Percentiles rank a stretch among this genome's conserved stretches.
These are phyloP conservation scores for Helostoma temminkii DNA, from an alignment of 2,797 vertebrate species.

Conservation along the genomic window DNA sequence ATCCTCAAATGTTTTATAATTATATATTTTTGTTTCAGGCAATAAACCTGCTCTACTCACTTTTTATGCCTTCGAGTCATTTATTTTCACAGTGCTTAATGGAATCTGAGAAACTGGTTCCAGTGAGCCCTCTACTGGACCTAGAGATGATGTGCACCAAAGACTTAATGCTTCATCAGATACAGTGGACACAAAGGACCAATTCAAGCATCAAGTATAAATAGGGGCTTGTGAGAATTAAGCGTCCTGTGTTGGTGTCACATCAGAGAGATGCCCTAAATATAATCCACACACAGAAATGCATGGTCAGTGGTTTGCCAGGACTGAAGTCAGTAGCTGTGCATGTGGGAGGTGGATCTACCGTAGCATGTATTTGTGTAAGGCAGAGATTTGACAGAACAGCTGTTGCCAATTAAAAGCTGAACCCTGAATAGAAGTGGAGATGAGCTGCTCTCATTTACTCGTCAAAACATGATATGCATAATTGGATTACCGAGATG, in stretches of 20 bases:
- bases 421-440: slow-evolving; percentile 58
- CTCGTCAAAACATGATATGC: slow-evolving; percentile 47
- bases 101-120: not conserved
- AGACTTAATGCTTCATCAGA: not conserved
- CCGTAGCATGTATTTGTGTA: slow-evolving; percentile 55
- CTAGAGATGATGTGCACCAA: not conserved
- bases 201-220: slow-evolving; percentile 18
- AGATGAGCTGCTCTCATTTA: slow-evolving; percentile 40
- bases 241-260: not conserved
- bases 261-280: not conserved
- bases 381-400: slow-evolving; percentile 49
- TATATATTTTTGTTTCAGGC: not conserved
- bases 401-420: slow-evolving; percentile 79
- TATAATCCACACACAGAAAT: slow-evolving; percentile 1
- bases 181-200: not conserved
- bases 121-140: slow-evolving; percentile 64
- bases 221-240: slow-evolving; percentile 12
- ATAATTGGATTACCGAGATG: slow-evolving; percentile 1
- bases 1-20: too few species aligned
- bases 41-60: not conserved
- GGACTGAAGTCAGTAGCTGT: slow-evolving; percentile 8
- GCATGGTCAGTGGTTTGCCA: not conserved
- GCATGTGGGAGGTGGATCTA: slow-evolving; percentile 4
- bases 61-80: slow-evolving; percentile 38
- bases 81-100: slow-evolving; percentile 4